These are phyloP conservation scores for Ophioninae sp. DNA, from an alignment of 2,888 invertebrate genomes.

Conservation along the genomic window DNA sequence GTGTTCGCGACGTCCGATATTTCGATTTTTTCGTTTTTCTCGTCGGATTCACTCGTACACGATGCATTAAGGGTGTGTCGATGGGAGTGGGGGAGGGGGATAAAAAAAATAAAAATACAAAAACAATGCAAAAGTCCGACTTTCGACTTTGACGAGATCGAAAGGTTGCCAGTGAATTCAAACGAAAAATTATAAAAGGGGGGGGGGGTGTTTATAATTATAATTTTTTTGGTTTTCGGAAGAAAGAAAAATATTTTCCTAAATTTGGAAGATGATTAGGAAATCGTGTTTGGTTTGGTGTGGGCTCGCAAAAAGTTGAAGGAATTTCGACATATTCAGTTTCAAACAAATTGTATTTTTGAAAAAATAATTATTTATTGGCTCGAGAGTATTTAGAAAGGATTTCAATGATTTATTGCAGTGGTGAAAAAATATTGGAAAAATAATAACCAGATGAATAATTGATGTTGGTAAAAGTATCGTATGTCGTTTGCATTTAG, in stretches of 20 bases:
- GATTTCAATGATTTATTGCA: too few relatives aligned
- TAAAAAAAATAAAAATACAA: not conserved
- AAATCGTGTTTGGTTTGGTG: too few relatives aligned
- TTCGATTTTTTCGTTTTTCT: constrained; percentile 28
- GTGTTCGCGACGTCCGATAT: constrained; percentile 54
- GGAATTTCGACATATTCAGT: too few relatives aligned
- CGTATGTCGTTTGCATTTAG: not conserved
- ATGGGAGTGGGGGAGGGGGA: not conserved
- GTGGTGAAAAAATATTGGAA: too few relatives aligned
- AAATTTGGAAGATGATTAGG: too few relatives aligned
- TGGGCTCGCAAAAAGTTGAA: too few relatives aligned
- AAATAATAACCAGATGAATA: not conserved
- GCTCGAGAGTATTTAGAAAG: too few relatives aligned
- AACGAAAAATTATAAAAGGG: not conserved
- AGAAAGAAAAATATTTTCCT: not conserved
- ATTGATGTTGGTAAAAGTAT: not conserved
- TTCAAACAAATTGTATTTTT: too few relatives aligned
- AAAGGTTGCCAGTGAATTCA: not conserved
- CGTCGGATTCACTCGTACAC: constrained; percentile 53
- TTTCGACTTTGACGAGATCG: not conserved
- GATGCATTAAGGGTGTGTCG: constrained; percentile 27
- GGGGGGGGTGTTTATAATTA: not conserved
- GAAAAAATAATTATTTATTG: too few relatives aligned
- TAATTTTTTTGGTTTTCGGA: not conserved
- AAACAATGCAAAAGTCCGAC: not conserved